These are phyloP conservation scores for Eriosoma lanigerum DNA, from an alignment of 1,140 invertebrate species.

Conservation along the genomic window DNA sequence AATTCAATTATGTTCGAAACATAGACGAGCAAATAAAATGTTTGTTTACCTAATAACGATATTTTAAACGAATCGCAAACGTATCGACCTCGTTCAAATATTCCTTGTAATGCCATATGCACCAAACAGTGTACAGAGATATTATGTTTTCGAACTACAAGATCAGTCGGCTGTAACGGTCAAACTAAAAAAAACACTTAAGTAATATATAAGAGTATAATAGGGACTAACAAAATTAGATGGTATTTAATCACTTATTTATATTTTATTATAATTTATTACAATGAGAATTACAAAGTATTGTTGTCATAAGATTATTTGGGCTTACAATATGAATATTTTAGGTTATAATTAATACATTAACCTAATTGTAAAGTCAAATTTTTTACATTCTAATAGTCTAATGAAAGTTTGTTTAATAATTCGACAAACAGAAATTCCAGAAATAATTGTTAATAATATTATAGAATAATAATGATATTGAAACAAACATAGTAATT, in stretches of 20 bases:
- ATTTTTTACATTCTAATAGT: conserved; percentile 37
- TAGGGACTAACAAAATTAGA: conserved; percentile 41
- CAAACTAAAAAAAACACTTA: conserved; percentile 52
- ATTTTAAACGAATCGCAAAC: conserved; percentile 47
- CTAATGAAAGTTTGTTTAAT: conserved; percentile 41
- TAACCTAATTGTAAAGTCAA: conserved; percentile 39
- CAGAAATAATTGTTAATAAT: conserved; percentile 44
- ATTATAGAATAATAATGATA: conserved; percentile 13
- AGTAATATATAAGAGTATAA: conserved; percentile 45
- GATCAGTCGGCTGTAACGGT: conserved; percentile 41
- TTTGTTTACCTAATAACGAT: conserved; percentile 46
- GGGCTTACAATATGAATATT: conserved; percentile 50
- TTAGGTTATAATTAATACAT: conserved; percentile 33
- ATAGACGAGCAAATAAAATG: conserved; percentile 45
- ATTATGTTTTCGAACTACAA: conserved; percentile 45
- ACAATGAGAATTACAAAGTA: conserved; percentile 50
- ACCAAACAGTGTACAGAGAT: conserved; percentile 38
- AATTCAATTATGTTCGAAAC: conserved; percentile 13
- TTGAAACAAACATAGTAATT: conserved; percentile 23
- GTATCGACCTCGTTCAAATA: conserved; percentile 42
- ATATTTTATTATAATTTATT: conserved; percentile 43
- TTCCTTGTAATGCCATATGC: conserved; percentile 17
- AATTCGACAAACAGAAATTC: conserved; percentile 50
- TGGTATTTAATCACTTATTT: conserved; percentile 29
- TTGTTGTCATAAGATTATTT: conserved; percentile 45